phyloP scores from a whole-genome alignment of 2,113 vertebrate species.

The Salvelinus fontinalis region DNA sequence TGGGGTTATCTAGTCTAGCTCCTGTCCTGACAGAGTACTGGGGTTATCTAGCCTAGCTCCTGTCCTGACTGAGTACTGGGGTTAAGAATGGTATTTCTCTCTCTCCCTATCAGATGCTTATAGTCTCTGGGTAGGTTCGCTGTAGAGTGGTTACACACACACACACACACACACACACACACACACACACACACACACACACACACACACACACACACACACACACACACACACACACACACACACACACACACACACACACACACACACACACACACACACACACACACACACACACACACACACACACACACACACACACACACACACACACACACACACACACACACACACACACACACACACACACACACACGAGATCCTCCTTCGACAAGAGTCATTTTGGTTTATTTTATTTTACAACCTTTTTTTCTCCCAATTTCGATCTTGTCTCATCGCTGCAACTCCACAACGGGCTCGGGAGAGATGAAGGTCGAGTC shows the following conservation, averaged over 20 bases:
- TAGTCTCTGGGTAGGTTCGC: not conserved
- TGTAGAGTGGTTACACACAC: not conserved
- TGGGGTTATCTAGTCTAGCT: too few species aligned
- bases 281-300: not conserved
- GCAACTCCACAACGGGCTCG: too few species aligned
- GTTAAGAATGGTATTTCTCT: not conserved
- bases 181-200: not conserved
- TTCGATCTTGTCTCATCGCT: too few species aligned
- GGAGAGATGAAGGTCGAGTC: too few species aligned
- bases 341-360: not conserved
- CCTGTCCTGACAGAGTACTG: too few species aligned
- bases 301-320: not conserved
- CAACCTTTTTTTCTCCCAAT: too few species aligned
- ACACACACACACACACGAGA: not conserved
- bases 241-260: not conserved
- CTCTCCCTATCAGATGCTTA: not conserved
- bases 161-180: not conserved
- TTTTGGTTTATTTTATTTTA: too few species aligned
- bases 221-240: not conserved
- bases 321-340: not conserved
- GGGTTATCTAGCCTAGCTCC: too few species aligned
- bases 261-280: not conserved
- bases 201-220: not conserved
- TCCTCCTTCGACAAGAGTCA: too few species aligned
- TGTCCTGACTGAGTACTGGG: not conserved